A percentile compares a stretch with the other conserved stretches of the same genome.
phyloP scores from a whole-genome alignment of 2,888 invertebrate genomes.

The Hanleya hanleyi region DNA sequence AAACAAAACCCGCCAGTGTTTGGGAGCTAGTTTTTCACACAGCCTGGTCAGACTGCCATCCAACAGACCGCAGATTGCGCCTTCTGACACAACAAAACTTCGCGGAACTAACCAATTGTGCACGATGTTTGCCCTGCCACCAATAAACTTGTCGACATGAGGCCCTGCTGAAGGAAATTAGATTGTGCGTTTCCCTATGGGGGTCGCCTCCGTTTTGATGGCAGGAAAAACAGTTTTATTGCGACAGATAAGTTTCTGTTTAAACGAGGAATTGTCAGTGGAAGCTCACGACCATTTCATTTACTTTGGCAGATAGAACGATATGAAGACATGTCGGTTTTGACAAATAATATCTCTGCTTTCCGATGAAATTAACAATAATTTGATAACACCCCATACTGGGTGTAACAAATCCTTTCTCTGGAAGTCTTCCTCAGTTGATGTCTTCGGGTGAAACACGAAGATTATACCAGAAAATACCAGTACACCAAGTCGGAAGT shows the following conservation, averaged over 20 bases:
- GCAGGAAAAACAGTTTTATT: neutral
- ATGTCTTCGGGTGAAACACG: too few relatives aligned
- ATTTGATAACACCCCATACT: too few relatives aligned
- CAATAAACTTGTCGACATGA: neutral
- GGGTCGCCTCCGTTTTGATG: neutral
- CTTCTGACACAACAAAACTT: conserved; percentile 2
- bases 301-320: too few relatives aligned
- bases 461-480: too few relatives aligned
- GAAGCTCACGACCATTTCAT: too few relatives aligned
- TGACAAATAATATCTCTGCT: too few relatives aligned
- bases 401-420: too few relatives aligned
- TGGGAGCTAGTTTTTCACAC: neutral
- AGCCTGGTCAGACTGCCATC: neutral
- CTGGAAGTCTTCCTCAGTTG: too few relatives aligned
- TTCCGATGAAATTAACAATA: too few relatives aligned
- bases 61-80: neutral
- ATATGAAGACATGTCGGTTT: too few relatives aligned
- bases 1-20: conserved; percentile 4
- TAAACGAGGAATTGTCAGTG: too few relatives aligned
- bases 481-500: too few relatives aligned
- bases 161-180: conserved; percentile 5
- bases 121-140: neutral
- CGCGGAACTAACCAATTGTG: neutral
- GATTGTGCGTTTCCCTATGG: neutral
- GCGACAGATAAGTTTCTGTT: neutral